These are phyloP conservation scores for Cnemophilus loriae DNA, from an alignment of 2,113 vertebrate species.

Conservation along the genomic window DNA sequence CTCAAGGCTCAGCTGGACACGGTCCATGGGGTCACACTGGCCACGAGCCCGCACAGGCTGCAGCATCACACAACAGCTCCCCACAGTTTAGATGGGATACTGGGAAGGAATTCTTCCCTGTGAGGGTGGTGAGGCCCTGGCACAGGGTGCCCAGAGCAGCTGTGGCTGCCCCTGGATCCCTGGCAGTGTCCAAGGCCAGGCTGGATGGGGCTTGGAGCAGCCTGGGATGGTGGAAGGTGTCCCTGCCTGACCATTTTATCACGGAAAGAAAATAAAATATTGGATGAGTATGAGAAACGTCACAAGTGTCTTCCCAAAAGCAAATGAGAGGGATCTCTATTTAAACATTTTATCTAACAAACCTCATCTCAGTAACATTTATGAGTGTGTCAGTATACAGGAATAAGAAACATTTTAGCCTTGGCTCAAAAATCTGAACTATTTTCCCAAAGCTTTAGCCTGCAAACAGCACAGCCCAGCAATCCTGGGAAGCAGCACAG, in stretches of 20 bases:
- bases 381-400: background rate
- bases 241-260: background rate
- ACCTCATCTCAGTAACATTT: background rate
- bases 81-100: background rate
- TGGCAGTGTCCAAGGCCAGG: background rate
- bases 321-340: background rate
- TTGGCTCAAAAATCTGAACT: background rate
- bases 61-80: background rate
- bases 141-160: background rate
- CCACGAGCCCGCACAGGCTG: background rate
- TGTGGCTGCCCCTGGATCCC: background rate
- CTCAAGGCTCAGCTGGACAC: background rate
- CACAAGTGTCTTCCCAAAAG: background rate
- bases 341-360: background rate
- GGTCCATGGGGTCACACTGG: background rate
- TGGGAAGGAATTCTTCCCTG: background rate
- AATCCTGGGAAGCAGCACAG: background rate
- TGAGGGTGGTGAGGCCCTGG: background rate
- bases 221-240: background rate
- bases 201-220: rapidly evolving
- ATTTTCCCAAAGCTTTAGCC: background rate
- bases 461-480: background rate
- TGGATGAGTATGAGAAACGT: background rate
- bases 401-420: background rate
- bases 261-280: background rate